Evolutionary conservation across 2,888 invertebrate genomes (phyloP), one percentile per base, ranked within the genome.

Genomic region (Sesia apiformis): DNA sequence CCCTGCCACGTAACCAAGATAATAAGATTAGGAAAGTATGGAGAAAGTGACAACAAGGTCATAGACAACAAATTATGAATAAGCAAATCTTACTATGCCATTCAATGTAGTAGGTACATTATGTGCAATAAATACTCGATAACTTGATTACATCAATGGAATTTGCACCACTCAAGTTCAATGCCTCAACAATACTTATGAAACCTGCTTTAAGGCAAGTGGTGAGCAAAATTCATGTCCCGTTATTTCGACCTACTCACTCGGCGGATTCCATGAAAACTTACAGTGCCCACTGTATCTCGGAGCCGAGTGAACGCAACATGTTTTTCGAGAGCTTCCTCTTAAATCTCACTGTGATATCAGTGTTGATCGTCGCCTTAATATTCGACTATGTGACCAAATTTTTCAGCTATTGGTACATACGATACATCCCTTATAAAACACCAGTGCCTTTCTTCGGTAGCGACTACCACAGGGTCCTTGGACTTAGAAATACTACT

Each of bases 281-380:
- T 67, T 63, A 62, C 80, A 85, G 87, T 87, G 62, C 65, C 67
- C 64, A 67, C 66, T 69, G 61, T 66, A 70, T 63, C 70, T 69
- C 64, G 70, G 74, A 59, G 63, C 69, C 65, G 78, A 55, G 64
- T 75, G 78, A 76, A 84, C 87, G 81, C 75, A 78, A 67, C 7
- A 89, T 89, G 89, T 82, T 88, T 64, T 89, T 89, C 69, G 89
- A 89, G 80, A 89, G 85, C 74, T 78, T 84, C 56, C 66, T 84
- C 38, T 67, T 89, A 53, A 89, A 88, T 61, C 60, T 83, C 49
- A 59, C 67, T 42, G 69, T 88, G n/a, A 58, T 84, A 7, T 43
- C 67, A 38, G 66, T 77, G 23, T 63, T 89, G 2, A 74, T 89
- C 52, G 55, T 76, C 54, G 88, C 89, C 4, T 63, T 89, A 7